phyloP scores from a whole-genome alignment of 2,888 invertebrate species.

The Esperia sulphurella region DNA sequence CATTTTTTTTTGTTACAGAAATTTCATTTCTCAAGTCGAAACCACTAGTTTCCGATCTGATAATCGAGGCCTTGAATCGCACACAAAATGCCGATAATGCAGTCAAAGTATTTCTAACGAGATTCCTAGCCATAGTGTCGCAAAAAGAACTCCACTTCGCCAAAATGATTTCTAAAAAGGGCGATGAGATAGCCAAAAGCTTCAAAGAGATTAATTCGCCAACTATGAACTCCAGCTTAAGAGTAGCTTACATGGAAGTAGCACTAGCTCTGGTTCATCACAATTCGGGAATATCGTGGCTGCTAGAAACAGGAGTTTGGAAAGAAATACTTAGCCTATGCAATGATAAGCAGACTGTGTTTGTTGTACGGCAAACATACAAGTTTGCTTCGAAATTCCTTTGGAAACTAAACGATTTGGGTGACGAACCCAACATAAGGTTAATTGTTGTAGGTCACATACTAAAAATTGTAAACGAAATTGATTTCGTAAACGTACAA shows the following conservation, averaged over 20 bases:
- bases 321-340: conserved; percentile 81
- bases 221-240: conserved; percentile 79
- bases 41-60: conserved; percentile 45
- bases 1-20: conserved; percentile 48
- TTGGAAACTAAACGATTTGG: conserved; percentile 72
- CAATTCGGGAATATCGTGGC: conserved; percentile 82
- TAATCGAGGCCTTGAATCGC: conserved; percentile 41
- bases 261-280: conserved; percentile 80
- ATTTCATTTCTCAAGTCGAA: conserved; percentile 34
- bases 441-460: conserved; percentile 74
- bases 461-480: conserved; percentile 78
- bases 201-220: conserved; percentile 45
- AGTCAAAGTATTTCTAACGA: conserved; percentile 81
- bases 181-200: conserved; percentile 35
- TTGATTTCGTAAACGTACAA: conserved; percentile 70
- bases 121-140: conserved; percentile 80
- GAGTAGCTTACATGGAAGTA: conserved; percentile 83
- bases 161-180: conserved; percentile 66
- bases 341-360: conserved; percentile 84
- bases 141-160: conserved; percentile 80
- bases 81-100: conserved; percentile 43
- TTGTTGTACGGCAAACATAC: conserved; percentile 83
- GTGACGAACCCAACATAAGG: conserved; percentile 68
- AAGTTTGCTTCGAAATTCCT: conserved; percentile 81
- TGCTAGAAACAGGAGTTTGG: conserved; percentile 82